Percentiles rank a stretch among this genome's conserved stretches.
Evolutionary conservation across 1,140 invertebrate genomes (phyloP).

Genomic region (Trachymyrmex cornetzi): DNA sequence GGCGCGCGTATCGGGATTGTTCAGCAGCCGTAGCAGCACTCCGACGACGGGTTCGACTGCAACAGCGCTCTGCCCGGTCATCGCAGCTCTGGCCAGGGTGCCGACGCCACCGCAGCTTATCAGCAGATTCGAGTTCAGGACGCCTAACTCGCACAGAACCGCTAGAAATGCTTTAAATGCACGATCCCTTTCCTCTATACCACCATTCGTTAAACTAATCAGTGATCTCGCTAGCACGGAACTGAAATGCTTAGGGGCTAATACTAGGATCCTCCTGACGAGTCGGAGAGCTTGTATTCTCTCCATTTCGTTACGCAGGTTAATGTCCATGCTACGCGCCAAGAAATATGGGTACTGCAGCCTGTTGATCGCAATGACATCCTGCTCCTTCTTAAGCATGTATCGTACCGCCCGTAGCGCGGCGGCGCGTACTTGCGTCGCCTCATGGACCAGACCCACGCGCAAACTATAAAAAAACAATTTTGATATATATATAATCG

Average conservation of each 20-base stretch:
- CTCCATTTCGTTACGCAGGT: constrained; percentile 94
- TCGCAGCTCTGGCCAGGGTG: constrained; percentile 92
- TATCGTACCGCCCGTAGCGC: constrained; percentile 95
- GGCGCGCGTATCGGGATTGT: constrained; percentile 94
- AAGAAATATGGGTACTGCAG: constrained; percentile 94
- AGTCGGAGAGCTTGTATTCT: constrained; percentile 95
- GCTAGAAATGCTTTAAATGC: constrained; percentile 94
- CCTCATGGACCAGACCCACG: constrained; percentile 93
- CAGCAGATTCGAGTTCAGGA: constrained; percentile 93
- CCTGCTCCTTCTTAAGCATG: constrained; percentile 91
- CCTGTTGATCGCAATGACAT: constrained; percentile 92
- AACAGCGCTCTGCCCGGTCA: constrained; percentile 92
- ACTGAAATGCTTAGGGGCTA: constrained; percentile 90
- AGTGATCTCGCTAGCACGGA: constrained; percentile 90
- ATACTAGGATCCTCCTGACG: constrained; percentile 90
- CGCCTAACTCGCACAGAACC: constrained; percentile 94
- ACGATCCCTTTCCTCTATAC: constrained; percentile 92
- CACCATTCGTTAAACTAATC: constrained; percentile 93
- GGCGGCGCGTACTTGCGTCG: constrained; percentile 95
- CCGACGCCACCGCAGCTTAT: constrained; percentile 94
- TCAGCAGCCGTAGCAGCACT: constrained; percentile 95
- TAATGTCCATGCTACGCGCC: constrained; percentile 93
- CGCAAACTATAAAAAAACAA: constrained; percentile 90
- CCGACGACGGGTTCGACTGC: constrained; percentile 95
- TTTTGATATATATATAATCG: constrained; percentile 11